Conservation (phyloP, 2,797 vertebrate genomes). For the Rhynchonycteris naso region DNA sequence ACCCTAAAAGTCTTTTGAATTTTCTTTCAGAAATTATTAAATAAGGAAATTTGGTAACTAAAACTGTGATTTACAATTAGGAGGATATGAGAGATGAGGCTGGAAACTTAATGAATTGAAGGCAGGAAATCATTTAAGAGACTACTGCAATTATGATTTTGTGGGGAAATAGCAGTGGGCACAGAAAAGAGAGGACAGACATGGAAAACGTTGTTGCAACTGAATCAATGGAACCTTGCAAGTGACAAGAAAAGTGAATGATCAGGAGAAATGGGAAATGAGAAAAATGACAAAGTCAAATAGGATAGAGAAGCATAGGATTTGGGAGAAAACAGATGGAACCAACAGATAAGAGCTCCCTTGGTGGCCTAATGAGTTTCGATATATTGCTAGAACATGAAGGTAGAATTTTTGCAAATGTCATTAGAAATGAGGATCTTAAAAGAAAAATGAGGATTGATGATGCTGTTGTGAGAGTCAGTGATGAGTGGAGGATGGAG, state of each 20-base stretch:
- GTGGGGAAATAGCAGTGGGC: background rate
- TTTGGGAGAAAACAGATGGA: background rate
- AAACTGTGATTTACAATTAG: background rate
- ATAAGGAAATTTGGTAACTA: background rate
- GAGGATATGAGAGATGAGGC: background rate
- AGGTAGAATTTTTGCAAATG: background rate
- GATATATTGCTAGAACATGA: background rate
- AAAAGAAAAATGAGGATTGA: background rate
- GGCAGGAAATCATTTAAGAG: background rate
- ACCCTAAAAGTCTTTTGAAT: background rate
- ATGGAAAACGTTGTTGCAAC: background rate
- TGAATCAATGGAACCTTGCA: background rate
- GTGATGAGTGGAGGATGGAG: background rate
- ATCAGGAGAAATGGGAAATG: conserved; percentile 2
- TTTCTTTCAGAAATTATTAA: background rate
- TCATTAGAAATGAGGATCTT: background rate
- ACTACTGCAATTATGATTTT: background rate
- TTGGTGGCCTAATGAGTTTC: background rate
- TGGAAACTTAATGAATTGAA: background rate
- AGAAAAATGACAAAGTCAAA: background rate
- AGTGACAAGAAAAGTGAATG: background rate
- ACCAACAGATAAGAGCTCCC: background rate
- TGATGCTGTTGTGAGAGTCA: background rate
- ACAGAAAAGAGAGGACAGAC: background rate
- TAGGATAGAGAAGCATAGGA: background rate